Conservation (phyloP, 2,888 invertebrate genomes). For the Ashinkailepas kermadecensis region DNA sequence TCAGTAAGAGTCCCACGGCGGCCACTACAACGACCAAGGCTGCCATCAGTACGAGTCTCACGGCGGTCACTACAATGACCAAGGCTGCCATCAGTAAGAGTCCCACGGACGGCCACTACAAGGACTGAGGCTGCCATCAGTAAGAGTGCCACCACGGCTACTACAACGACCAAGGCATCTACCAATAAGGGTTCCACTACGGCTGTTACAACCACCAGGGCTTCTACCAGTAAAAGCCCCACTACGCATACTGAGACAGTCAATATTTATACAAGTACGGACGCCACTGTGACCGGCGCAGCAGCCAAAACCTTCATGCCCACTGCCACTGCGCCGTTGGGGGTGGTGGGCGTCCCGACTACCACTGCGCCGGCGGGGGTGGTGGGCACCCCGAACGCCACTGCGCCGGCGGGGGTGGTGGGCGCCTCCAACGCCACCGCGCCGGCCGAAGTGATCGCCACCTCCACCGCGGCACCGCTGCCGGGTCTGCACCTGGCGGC, state of each 20-base stretch:
- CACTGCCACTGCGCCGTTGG: too few species aligned
- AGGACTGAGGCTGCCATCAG: background rate
- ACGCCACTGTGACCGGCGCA: too few species aligned
- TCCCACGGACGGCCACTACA: background rate
- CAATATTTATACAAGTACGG: too few species aligned
- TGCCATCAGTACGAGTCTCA: background rate
- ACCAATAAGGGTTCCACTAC: too few species aligned
- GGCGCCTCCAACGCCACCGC: too few species aligned
- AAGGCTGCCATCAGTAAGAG: background rate
- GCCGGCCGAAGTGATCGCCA: background rate
- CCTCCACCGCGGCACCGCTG: constrained; percentile 22
- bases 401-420: too few species aligned
- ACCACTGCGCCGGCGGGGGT: too few species aligned
- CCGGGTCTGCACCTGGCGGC: constrained; percentile 33
- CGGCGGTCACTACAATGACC: background rate
- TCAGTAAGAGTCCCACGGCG: background rate
- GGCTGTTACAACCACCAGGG: background rate
- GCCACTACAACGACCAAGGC: background rate
- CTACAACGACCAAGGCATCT: background rate
- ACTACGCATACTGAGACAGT: background rate
- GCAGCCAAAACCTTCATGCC: too few species aligned
- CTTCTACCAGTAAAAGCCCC: background rate
- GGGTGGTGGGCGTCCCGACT: too few species aligned
- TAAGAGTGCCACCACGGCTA: background rate
- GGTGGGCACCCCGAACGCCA: too few species aligned